phyloP scores from a whole-genome alignment of 2,113 vertebrate genomes.

The Eurypyga helias region DNA sequence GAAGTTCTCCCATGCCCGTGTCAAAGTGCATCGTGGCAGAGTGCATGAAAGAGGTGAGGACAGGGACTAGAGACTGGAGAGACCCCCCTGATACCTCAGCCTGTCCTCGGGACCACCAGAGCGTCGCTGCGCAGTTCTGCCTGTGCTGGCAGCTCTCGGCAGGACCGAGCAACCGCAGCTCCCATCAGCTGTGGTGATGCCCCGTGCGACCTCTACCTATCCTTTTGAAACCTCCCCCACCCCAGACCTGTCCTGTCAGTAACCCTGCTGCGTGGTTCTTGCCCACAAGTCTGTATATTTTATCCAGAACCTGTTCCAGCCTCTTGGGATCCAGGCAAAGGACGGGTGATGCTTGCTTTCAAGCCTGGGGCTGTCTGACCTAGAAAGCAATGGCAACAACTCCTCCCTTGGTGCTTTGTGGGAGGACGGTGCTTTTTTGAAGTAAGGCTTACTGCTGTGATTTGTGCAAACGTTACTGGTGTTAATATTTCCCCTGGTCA shows the following conservation, averaged over 20 bases:
- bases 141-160: neutral
- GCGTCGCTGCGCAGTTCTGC: neutral
- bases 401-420: neutral
- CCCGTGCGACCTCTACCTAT: rapidly evolving
- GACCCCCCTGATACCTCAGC: neutral
- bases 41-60: rapidly evolving
- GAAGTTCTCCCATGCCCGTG: neutral
- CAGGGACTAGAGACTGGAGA: neutral
- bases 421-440: neutral
- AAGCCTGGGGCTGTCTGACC: neutral
- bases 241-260: neutral
- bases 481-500: neutral
- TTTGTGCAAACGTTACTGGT: neutral
- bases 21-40: neutral
- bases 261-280: neutral
- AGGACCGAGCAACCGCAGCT: neutral
- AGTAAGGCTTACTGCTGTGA: neutral
- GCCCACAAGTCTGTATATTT: neutral
- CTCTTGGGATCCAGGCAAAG: neutral
- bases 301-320: neutral
- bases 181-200: neutral
- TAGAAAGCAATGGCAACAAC: neutral
- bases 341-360: neutral
- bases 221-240: neutral
- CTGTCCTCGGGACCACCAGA: rapidly evolving